Percentiles rank a stretch among this genome's conserved stretches.
Evolutionary conservation across 2,113 vertebrate genomes (phyloP).

Genomic region (Scalopus aquaticus): DNA sequence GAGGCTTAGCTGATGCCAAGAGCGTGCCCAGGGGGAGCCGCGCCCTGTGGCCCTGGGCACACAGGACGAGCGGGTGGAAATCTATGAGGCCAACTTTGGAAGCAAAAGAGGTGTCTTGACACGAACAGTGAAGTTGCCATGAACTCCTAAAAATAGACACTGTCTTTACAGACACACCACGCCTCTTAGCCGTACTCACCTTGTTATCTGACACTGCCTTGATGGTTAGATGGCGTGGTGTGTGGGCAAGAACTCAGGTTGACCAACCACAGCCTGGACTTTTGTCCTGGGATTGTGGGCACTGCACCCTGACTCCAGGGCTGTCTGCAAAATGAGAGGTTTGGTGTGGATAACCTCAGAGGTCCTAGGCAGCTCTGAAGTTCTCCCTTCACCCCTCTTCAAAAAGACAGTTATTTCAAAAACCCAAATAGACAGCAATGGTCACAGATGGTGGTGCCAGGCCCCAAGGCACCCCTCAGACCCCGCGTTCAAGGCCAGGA

Average conservation of each 20-base stretch:
- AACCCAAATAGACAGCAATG: neutral
- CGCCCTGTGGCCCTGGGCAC: neutral
- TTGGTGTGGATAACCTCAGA: neutral
- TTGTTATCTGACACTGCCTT: neutral
- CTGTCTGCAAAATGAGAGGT: neutral
- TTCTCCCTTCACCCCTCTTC: neutral
- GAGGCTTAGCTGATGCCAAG: too few species aligned
- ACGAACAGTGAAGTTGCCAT: neutral
- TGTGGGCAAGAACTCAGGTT: fast-evolving
- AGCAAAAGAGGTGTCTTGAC: neutral
- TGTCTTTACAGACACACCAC: neutral
- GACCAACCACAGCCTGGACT: neutral
- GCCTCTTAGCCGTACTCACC: neutral
- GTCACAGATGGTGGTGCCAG: neutral
- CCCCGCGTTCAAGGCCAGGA: fast-evolving
- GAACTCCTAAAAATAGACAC: neutral
- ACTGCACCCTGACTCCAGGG: neutral
- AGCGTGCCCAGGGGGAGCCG: neutral
- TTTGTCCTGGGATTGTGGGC: neutral
- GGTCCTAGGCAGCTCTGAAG: neutral
- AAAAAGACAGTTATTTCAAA: neutral
- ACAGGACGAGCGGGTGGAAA: neutral
- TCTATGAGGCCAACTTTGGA: neutral
- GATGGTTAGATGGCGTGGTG: neutral
- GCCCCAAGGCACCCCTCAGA: neutral